Evolutionary conservation across 2,888 invertebrate species (phyloP), one percentile per base, ranked within the genome.

Genomic region (Amphiduros pacificus): DNA sequence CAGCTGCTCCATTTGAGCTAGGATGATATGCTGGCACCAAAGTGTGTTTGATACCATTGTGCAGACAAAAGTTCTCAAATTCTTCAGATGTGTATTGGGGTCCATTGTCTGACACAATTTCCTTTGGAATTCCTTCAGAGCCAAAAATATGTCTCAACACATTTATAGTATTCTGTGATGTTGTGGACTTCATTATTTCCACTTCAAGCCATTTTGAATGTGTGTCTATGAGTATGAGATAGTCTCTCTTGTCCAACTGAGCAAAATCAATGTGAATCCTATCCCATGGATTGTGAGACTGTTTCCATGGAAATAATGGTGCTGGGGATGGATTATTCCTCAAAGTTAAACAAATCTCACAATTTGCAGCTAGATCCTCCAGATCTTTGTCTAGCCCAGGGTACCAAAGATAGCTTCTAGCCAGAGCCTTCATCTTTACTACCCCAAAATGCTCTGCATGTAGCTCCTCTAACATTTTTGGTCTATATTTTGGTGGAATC

Each of bases 341-440:
- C 5, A 48, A 17, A 3, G 11, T 22, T 6, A 14, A 49, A 48
- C 57, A 57, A 2, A 27, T 11, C 17, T 22, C 2, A n/a, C 57
- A 49, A 17, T 57, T 11, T 28, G 48, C 11, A 17, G 49, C 57
- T n/a, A 4, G 27, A 2, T 40, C 29, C 31, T 57, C 49, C 14
- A 51, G 4, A 27, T 9, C 17, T 24, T 28, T 27, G 27, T 57
- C 57, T 5, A 57, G 2, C 24, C 29, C 29, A 4, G 57, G 57
- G 17, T n/a, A 57, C 49, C 57, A 57, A 22, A 48, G 14, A 49
- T 41, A 57, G 28, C 50, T 57, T 26, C 49, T 11, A 20, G 49
- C 49, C 3, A 57, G 3, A 6, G 29, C n/a, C 31, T 57, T 49
- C 28, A 49, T 57, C 17, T 28, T 31, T 11, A 9, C 6, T 17